A percentile compares a stretch with the other conserved stretches of the same genome.
Evolutionary conservation across 2,888 invertebrate species (phyloP).

Genomic region (Phoronis australis): DNA sequence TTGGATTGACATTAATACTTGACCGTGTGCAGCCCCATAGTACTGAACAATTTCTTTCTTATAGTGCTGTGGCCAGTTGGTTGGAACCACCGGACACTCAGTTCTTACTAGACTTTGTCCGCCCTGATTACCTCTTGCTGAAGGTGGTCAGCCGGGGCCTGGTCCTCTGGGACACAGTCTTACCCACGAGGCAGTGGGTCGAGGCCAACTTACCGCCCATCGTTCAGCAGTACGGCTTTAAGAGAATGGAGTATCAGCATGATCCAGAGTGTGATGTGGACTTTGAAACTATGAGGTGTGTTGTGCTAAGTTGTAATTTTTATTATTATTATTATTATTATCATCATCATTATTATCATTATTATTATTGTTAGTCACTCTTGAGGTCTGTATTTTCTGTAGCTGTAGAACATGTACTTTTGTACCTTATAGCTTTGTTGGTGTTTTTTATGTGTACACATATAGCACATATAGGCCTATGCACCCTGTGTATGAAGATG

Average conservation of each 20-base stretch:
- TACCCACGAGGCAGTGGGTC: conserved; percentile 75
- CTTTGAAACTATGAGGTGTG: conserved; percentile 80
- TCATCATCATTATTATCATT: too few species aligned
- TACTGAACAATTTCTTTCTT: conserved; percentile 9
- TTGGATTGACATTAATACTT: too few species aligned
- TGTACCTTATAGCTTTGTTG: too few species aligned
- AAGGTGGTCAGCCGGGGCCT: conserved; percentile 61
- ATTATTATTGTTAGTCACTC: too few species aligned
- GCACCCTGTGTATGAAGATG: too few species aligned
- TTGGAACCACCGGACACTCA: conserved; percentile 84
- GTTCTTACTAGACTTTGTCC: conserved; percentile 81
- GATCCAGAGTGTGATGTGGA: conserved; percentile 60
- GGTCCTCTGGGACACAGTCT: conserved; percentile 81
- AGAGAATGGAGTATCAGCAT: conserved; percentile 54
- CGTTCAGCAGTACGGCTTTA: conserved; percentile 62
- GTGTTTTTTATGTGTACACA: too few species aligned
- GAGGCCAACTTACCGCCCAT: conserved; percentile 45
- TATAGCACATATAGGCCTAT: too few species aligned
- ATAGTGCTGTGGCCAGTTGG: conserved; percentile 79
- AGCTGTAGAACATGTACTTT: too few species aligned
- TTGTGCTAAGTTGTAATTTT: too few species aligned
- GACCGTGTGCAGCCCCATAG: too few species aligned
- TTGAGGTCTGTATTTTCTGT: too few species aligned
- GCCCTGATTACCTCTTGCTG: conserved; percentile 84
- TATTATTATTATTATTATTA: too few species aligned